Conservation (phyloP, 2,113 vertebrate species). For the Cranoglanis bouderius region DNA sequence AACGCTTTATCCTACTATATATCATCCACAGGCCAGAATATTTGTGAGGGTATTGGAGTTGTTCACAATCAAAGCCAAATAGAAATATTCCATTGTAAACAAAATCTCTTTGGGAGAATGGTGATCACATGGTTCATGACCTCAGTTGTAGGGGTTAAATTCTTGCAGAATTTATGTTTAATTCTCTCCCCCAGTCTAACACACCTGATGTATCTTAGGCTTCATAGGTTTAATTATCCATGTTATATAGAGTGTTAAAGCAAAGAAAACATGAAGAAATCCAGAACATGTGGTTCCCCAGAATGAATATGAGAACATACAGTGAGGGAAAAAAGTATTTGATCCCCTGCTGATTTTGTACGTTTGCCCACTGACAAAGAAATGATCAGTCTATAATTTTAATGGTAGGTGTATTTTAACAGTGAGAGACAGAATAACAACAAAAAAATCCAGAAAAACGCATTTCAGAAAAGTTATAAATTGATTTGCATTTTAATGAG, state of each 20-base stretch:
- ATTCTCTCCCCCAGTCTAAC: not conserved
- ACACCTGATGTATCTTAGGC: not conserved
- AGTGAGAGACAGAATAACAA: too few relatives aligned
- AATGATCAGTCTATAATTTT: too few relatives aligned
- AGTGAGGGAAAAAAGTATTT: too few relatives aligned
- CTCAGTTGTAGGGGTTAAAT: not conserved
- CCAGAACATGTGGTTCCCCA: not conserved
- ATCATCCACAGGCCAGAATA: not conserved
- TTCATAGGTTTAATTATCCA: not conserved
- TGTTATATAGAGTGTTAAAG: not conserved
- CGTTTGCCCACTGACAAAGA: too few relatives aligned
- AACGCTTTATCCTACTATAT: not conserved
- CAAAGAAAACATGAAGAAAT: not conserved
- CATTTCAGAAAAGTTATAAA: too few relatives aligned
- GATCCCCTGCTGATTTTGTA: too few relatives aligned
- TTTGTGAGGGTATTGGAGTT: not conserved
- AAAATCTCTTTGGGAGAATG: too few relatives aligned
- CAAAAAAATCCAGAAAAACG: too few relatives aligned
- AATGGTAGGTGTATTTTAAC: too few relatives aligned
- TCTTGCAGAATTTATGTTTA: not conserved
- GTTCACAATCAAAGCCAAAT: not conserved
- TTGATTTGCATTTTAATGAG: too few relatives aligned
- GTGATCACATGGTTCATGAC: not conserved
- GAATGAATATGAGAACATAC: not conserved
- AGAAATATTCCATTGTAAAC: not conserved